These are phyloP conservation scores for Phymorhynchus buccinoides DNA, from an alignment of 1,140 invertebrate genomes.

Conservation along the genomic window DNA sequence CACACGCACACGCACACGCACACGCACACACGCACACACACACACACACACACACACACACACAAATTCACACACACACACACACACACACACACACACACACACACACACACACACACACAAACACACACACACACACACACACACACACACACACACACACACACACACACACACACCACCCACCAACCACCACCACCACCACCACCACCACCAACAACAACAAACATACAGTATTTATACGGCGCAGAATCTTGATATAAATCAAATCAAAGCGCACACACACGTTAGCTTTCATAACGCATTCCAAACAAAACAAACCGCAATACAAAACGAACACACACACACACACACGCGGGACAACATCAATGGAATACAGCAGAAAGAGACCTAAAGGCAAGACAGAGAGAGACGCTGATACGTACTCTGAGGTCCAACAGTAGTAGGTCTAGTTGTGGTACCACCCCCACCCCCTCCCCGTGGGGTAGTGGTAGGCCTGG, in stretches of 20 bases:
- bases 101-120: neutral
- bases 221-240: too few relatives aligned
- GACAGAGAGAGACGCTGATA: neutral
- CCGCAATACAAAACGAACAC: neutral
- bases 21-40: too few relatives aligned
- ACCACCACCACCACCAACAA: too few relatives aligned
- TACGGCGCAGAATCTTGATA: too few relatives aligned
- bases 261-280: too few relatives aligned
- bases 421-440: neutral
- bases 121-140: slow-evolving; percentile 11
- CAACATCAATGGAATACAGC: neutral
- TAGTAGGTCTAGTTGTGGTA: neutral
- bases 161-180: slow-evolving; percentile 4
- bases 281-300: too few relatives aligned
- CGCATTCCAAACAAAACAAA: too few relatives aligned
- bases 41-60: slow-evolving; percentile 14
- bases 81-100: slow-evolving; percentile 15
- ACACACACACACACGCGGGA: neutral
- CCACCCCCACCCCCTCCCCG: slow-evolving; percentile 5
- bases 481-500: too few relatives aligned
- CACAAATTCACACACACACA: neutral
- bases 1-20: too few relatives aligned
- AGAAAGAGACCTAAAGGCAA: neutral
- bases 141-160: slow-evolving; percentile 12
- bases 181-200: too few relatives aligned